Base-by-base conservation (phyloP, 2,113 vertebrate species). In the Dipodomys spectabilis region DNA sequence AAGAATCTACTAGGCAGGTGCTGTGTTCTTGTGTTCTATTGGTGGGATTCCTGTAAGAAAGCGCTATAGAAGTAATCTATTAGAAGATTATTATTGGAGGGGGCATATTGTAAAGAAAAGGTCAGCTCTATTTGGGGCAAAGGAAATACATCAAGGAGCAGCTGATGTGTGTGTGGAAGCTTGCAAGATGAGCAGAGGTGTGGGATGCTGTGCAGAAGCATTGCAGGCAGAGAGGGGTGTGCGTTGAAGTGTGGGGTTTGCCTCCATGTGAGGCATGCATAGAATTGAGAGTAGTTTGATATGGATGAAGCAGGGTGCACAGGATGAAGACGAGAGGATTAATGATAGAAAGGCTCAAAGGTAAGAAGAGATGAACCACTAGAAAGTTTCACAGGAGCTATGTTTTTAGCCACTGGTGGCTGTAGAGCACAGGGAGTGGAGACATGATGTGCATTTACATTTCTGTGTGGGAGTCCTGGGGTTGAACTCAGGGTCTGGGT, bases 81-180 rank as follows among this genome's bases (percentile, higher is more conserved):
- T 32, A 35, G 65, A 86, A 71, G 49, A 53, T 2, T 53, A 57
- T 57, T 18, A 57, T 57, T 12, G n/a, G 30, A 27, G 32, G 25
- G 28, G 53, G 44, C 27, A 30, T 10, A 39, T 39, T 57, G 64
- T 57, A 23, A 57, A 49, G 15, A 30, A 75, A 73, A 86, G 39
- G 28, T 88, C 73, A 85, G 69, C 72, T 82, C 45, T 73, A 82
- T 65, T 77, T 88, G 82, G 30, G 13, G 28, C 67, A 53, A 83
- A 95, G 87, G 72, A 60, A 82, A 32, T 19, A 2, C 75, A 92
- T 82, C 82, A 35, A 87, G 77, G 88, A 57, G 82, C 93, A 73
- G 69, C 49, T 25, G 9, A 20, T 32, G 32, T 77, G 30, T 20
- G 65, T 68, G 44, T 4, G 68, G 90, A 86, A 72, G 53, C 39